Evolutionary conservation across 2,113 vertebrate genomes (phyloP).

Genomic region (Podarcis muralis): DNA sequence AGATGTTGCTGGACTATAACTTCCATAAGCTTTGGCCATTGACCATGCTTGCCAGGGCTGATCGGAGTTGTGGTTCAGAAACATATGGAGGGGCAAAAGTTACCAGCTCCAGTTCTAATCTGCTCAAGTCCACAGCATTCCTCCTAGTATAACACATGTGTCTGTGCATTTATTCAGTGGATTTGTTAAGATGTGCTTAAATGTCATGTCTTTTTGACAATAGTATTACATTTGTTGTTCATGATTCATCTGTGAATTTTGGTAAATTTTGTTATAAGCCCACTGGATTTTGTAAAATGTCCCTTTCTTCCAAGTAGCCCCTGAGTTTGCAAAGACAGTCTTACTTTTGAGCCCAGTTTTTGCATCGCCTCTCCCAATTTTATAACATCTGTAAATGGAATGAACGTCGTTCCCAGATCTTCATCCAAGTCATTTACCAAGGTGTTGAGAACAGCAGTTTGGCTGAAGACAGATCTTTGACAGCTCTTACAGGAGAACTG

Average conservation of each 20-base stretch:
- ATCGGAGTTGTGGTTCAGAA: too few species aligned
- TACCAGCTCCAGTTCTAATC: too few species aligned
- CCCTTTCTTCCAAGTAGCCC: background rate
- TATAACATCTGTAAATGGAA: background rate
- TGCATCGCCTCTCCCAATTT: background rate
- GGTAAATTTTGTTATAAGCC: background rate
- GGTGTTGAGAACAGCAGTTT: background rate
- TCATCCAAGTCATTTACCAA: background rate
- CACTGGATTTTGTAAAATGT: background rate
- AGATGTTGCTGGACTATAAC: too few species aligned
- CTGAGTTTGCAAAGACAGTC: background rate
- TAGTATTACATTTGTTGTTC: background rate
- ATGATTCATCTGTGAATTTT: background rate
- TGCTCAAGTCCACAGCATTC: background rate
- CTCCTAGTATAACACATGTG: background rate
- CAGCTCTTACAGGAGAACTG: background rate
- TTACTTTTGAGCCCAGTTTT: background rate
- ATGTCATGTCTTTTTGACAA: background rate
- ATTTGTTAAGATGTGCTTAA: background rate
- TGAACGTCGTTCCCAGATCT: background rate
- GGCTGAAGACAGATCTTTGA: background rate
- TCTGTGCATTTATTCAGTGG: background rate
- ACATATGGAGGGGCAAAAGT: too few species aligned
- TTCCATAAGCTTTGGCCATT: too few species aligned
- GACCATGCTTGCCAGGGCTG: too few species aligned